These are phyloP conservation scores for Netelia fuscicornis DNA, from an alignment of 2,888 invertebrate species.

Conservation along the genomic window DNA sequence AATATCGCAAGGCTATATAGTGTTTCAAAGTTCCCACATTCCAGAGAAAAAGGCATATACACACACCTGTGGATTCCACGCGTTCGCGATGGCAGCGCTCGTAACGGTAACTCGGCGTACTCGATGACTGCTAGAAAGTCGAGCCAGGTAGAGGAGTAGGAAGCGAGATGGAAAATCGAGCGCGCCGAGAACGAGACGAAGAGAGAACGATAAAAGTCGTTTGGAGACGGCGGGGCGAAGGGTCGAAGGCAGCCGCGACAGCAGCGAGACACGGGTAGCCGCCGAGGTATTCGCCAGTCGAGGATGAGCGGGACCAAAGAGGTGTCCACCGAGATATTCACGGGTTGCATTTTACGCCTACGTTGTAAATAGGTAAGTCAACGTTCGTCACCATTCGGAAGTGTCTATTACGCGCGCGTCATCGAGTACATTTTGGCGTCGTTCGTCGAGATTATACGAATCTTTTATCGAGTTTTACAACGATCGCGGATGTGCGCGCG, in stretches of 20 bases:
- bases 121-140: constrained; percentile 43
- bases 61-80: constrained; percentile 56
- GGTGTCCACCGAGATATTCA: constrained; percentile 60
- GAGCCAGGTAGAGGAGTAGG: background rate
- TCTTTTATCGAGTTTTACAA: background rate
- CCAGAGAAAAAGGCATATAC: background rate
- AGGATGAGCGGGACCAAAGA: constrained; percentile 82
- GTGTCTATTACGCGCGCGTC: constrained; percentile 53
- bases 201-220: constrained; percentile 49
- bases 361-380: constrained; percentile 81
- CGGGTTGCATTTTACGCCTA: constrained; percentile 70
- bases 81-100: constrained; percentile 32
- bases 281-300: constrained; percentile 81
- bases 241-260: constrained; percentile 51
- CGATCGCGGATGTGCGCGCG: constrained; percentile 49
- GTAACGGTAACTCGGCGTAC: constrained; percentile 13
- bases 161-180: background rate
- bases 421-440: background rate
- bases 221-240: constrained; percentile 23
- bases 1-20: too few relatives aligned
- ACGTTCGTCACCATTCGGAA: constrained; percentile 30
- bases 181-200: constrained; percentile 1
- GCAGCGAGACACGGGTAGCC: constrained; percentile 74
- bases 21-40: background rate
- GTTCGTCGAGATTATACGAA: too few relatives aligned